A percentile compares a stretch with the other conserved stretches of the same genome.
Conservation (phyloP, 2,888 invertebrate species). For the Diaprepes abbreviatus region DNA sequence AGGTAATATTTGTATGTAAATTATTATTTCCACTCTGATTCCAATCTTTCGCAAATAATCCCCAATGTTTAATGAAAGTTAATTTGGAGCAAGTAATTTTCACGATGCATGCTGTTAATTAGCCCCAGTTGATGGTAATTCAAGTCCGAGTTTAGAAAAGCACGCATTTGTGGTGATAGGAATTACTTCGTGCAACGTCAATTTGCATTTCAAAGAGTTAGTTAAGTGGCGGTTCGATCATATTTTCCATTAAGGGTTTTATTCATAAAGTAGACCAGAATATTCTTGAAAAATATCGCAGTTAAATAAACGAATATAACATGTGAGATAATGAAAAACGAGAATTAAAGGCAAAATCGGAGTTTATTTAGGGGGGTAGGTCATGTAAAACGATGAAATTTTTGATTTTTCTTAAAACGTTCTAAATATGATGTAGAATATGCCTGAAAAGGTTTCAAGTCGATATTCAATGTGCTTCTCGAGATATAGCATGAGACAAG, state of each 20-base stretch:
- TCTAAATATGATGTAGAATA: too few relatives aligned
- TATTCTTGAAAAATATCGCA: background rate
- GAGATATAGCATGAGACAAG: too few relatives aligned
- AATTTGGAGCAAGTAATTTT: slow-evolving; percentile 5
- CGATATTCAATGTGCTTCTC: too few relatives aligned
- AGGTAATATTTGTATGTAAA: background rate
- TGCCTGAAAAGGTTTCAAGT: too few relatives aligned
- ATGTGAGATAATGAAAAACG: too few relatives aligned
- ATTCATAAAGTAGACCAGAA: background rate
- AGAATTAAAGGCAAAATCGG: too few relatives aligned
- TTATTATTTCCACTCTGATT: background rate
- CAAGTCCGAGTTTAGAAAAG: slow-evolving; percentile 17
- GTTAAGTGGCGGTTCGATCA: slow-evolving; percentile 15
- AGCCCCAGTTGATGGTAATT: slow-evolving; percentile 14
- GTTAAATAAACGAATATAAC: too few relatives aligned
- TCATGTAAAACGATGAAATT: too few relatives aligned
- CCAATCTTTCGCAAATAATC: slow-evolving; percentile 9
- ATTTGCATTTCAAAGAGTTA: slow-evolving; percentile 18
- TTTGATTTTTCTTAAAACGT: too few relatives aligned
- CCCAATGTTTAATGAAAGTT: background rate
- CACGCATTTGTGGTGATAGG: slow-evolving; percentile 9
- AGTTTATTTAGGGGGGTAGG: too few relatives aligned
- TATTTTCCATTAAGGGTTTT: slow-evolving; percentile 21
- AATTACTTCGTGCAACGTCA: slow-evolving; percentile 21
- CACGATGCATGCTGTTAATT: slow-evolving; percentile 25